phyloP scores from a whole-genome alignment of 2,797 vertebrate species.

The Melanitta fusca region DNA sequence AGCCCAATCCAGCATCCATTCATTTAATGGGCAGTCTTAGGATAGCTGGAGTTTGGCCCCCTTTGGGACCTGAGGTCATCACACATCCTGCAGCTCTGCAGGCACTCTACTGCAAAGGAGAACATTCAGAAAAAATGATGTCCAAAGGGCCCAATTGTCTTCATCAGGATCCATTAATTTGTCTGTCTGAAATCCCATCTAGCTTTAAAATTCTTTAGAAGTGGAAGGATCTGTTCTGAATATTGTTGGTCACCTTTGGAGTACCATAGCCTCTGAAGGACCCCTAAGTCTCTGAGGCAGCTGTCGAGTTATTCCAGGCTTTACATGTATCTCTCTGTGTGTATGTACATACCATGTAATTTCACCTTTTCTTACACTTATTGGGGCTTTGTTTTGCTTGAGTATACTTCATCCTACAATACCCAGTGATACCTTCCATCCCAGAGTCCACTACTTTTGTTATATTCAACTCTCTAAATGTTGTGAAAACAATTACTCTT shows the following conservation, averaged over 20 bases:
- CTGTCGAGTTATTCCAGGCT: not conserved
- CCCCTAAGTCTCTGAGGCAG: not conserved
- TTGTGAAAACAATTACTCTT: not conserved
- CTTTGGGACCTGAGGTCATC: not conserved
- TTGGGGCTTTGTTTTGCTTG: not conserved
- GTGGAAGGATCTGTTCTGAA: not conserved
- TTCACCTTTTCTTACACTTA: not conserved
- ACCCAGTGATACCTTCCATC: not conserved
- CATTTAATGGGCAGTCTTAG: not conserved
- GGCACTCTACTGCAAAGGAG: not conserved
- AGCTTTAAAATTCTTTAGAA: not conserved
- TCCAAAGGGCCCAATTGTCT: not conserved
- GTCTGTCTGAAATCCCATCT: fast-evolving
- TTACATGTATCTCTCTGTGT: not conserved
- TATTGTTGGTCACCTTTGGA: not conserved
- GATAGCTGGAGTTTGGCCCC: too few species aligned
- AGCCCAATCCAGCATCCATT: not conserved
- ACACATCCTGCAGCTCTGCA: not conserved
- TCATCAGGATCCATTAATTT: not conserved
- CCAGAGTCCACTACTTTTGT: not conserved
- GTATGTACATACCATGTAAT: not conserved
- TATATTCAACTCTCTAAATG: not conserved
- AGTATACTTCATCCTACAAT: not conserved
- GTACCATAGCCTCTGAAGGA: not conserved
- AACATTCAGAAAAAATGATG: fast-evolving